phyloP scores from a whole-genome alignment of 2,888 invertebrate species.

The Chloroclystis v-ata region DNA sequence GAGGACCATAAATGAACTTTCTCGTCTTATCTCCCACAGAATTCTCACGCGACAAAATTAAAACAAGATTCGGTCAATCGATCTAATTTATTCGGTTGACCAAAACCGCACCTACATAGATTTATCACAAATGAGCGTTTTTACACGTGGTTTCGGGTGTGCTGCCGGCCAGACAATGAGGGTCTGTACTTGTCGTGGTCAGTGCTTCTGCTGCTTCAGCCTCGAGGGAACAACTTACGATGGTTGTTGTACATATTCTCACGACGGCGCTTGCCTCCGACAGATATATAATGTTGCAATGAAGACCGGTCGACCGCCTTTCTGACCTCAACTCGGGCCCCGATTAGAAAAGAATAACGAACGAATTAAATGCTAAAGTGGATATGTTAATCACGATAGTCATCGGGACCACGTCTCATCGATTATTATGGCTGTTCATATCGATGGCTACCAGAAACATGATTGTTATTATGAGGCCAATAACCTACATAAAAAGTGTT shows the following conservation, averaged over 20 bases:
- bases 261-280: slow-evolving; percentile 67
- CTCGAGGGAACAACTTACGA: slow-evolving; percentile 39
- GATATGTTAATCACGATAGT: slow-evolving; percentile 45
- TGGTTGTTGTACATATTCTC: slow-evolving; percentile 56
- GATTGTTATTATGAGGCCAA: slow-evolving; percentile 44
- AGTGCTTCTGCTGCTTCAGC: slow-evolving; percentile 26
- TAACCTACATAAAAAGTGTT: slow-evolving; percentile 29
- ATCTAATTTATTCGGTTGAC: slow-evolving; percentile 63
- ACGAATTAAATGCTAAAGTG: slow-evolving; percentile 42
- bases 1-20: slow-evolving; percentile 40
- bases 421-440: slow-evolving; percentile 45
- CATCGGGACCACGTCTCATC: slow-evolving; percentile 40
- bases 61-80: slow-evolving; percentile 57
- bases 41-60: slow-evolving; percentile 65
- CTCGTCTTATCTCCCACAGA: slow-evolving; percentile 42
- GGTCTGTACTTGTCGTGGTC: slow-evolving; percentile 28
- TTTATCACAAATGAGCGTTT: slow-evolving; percentile 63
- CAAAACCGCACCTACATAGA: slow-evolving; percentile 58
- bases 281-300: slow-evolving; percentile 63
- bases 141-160: slow-evolving; percentile 49
- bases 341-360: slow-evolving; percentile 53
- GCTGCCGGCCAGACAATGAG: slow-evolving; percentile 36
- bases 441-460: slow-evolving; percentile 39
- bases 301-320: slow-evolving; percentile 59
- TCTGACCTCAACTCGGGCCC: slow-evolving; percentile 46